Percentiles rank a stretch among this genome's conserved stretches.
Conservation (phyloP, 1,140 invertebrate species). For the Drosophila rhopaloa region DNA sequence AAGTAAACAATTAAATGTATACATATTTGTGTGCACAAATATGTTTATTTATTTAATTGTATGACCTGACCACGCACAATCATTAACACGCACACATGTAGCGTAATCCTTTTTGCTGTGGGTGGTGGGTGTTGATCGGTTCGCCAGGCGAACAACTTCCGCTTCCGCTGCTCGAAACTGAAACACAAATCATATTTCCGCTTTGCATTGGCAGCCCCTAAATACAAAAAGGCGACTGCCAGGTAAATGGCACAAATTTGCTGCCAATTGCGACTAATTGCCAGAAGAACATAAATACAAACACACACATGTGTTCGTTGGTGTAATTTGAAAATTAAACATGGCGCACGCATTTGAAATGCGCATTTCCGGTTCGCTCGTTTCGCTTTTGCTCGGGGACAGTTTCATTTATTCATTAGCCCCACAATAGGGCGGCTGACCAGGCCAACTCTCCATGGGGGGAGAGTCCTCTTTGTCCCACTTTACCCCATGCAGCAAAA, state of each 20-base stretch:
- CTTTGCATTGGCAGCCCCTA: constrained; percentile 38
- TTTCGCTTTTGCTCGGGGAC: constrained; percentile 1
- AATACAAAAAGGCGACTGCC: constrained; percentile 10
- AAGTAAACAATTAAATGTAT: constrained; percentile 34
- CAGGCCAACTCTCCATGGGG: constrained; percentile 9
- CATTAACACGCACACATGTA: neutral
- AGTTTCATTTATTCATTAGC: constrained; percentile 48
- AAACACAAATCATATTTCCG: constrained; percentile 74
- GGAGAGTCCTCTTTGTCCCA: constrained; percentile 38
- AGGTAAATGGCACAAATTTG: constrained; percentile 55
- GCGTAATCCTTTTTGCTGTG: constrained; percentile 32
- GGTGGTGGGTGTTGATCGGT: constrained; percentile 3
- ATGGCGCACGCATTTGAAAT: constrained; percentile 58
- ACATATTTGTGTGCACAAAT: constrained; percentile 14
- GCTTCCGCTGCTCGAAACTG: constrained; percentile 52
- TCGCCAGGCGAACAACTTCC: constrained; percentile 67
- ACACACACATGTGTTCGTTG: constrained; percentile 5
- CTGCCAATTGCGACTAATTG: constrained; percentile 46
- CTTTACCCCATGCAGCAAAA: constrained; percentile 27
- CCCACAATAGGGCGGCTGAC: constrained; percentile 24
- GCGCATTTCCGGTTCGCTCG: constrained; percentile 52
- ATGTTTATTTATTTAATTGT: constrained; percentile 40
- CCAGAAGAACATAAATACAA: neutral
- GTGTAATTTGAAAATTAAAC: constrained; percentile 70
- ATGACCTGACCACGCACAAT: neutral